These are phyloP conservation scores for Mayetiola destructor DNA, from an alignment of 2,888 invertebrate species.

Conservation along the genomic window DNA sequence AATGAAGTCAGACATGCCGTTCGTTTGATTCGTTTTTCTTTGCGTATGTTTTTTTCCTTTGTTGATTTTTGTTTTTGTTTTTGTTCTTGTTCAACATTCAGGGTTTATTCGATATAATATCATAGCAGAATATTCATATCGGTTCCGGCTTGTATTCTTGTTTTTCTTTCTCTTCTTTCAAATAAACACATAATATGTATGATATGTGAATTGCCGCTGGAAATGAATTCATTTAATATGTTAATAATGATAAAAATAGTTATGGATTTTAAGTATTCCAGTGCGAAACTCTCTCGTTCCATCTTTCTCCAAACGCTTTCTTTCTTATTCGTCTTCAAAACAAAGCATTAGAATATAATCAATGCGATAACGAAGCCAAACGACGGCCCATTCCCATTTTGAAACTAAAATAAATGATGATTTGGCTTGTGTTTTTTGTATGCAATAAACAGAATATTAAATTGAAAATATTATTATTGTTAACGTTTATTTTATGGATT, in stretches of 20 bases:
- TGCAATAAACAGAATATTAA: constrained; percentile 3
- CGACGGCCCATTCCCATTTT: not conserved
- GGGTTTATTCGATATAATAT: no score
- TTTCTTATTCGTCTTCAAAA: not conserved
- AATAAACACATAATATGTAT: not conserved
- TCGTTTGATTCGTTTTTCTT: not conserved
- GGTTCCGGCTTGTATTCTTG: not conserved
- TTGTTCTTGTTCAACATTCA: no score
- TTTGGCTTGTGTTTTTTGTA: not conserved
- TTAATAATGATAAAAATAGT: constrained; percentile 8
- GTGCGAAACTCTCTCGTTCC: no score
- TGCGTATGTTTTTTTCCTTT: no score
- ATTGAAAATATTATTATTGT: no score
- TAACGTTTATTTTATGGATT: no score
- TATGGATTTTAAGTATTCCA: not conserved
- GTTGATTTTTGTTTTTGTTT: no score
- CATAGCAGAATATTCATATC: not conserved
- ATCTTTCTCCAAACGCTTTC: no score
- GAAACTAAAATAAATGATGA: constrained; percentile 8
- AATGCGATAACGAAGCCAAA: not conserved
- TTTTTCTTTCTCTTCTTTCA: not conserved
- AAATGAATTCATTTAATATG: constrained; percentile 12
- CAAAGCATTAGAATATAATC: not conserved
- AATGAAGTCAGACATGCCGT: not conserved
- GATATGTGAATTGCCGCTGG: constrained; percentile 1